A percentile compares a stretch with the other conserved stretches of the same genome.
Evolutionary conservation across 2,888 invertebrate genomes (phyloP).

Genomic region (Meiosimyza platycephala): DNA sequence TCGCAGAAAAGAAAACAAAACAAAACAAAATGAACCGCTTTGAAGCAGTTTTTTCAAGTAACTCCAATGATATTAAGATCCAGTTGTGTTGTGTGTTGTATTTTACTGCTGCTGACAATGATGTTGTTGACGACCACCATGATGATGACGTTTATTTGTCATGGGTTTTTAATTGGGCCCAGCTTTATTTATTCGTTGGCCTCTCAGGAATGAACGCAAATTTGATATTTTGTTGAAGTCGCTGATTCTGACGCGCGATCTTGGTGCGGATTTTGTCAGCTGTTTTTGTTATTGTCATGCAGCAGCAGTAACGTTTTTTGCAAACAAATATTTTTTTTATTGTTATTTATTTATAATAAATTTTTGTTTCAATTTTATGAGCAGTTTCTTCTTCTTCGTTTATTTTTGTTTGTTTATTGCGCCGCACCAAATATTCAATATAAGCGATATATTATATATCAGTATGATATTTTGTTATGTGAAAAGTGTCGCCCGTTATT

Average conservation of each 20-base stretch:
- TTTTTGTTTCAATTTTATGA: not conserved
- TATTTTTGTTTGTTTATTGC: constrained; percentile 10
- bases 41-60: constrained; percentile 7
- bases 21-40: not conserved
- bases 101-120: too few species aligned
- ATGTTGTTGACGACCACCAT: too few species aligned
- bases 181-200: too few species aligned
- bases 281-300: not conserved
- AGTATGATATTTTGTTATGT: constrained; percentile 1
- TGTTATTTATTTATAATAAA: not conserved
- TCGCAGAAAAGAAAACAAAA: too few species aligned
- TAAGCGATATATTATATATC: too few species aligned
- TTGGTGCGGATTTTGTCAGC: not conserved
- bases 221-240: not conserved
- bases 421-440: not conserved
- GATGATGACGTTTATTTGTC: too few species aligned
- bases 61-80: not conserved
- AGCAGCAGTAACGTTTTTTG: constrained; percentile 11
- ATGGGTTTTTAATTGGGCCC: too few species aligned
- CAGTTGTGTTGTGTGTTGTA: too few species aligned
- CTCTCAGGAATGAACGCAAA: not conserved
- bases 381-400: not conserved
- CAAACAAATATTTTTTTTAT: constrained; percentile 19
- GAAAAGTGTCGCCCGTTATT: constrained; percentile 13
- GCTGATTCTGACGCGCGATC: not conserved